Conservation (phyloP, 2,797 vertebrate genomes). For the Cryptoblepharus egeriae region DNA sequence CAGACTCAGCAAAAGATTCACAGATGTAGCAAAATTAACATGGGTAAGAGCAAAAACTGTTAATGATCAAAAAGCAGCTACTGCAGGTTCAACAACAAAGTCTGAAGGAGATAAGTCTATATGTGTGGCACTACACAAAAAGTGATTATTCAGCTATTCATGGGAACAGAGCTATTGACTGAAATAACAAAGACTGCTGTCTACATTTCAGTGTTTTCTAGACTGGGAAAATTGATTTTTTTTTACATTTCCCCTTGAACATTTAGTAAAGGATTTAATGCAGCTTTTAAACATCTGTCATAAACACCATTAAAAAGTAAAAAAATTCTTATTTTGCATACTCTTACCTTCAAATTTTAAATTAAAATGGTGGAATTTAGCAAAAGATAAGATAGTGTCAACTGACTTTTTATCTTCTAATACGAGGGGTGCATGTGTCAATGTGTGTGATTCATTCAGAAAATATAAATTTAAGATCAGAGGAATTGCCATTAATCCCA, state of each 20-base stretch:
- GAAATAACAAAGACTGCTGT: slow-evolving; percentile 68
- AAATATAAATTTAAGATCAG: background rate
- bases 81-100: slow-evolving; percentile 76
- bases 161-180: slow-evolving; percentile 87
- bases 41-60: slow-evolving; percentile 62
- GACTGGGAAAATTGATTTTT: slow-evolving; percentile 82
- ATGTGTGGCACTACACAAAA: slow-evolving; percentile 80
- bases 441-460: background rate
- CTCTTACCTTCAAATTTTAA: slow-evolving; percentile 43
- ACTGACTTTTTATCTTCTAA: background rate
- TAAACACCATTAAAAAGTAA: slow-evolving; percentile 39
- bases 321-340: slow-evolving; percentile 40
- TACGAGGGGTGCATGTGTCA: too few species aligned
- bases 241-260: slow-evolving; percentile 67
- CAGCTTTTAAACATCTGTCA: slow-evolving; percentile 54
- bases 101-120: slow-evolving; percentile 75
- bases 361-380: slow-evolving; percentile 17
- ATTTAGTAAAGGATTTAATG: slow-evolving; percentile 39
- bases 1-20: slow-evolving; percentile 57
- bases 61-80: slow-evolving; percentile 66
- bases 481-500: background rate
- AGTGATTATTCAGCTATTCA: slow-evolving; percentile 86
- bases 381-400: slow-evolving; percentile 17
- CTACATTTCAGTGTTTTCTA: slow-evolving; percentile 75
- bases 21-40: slow-evolving; percentile 55